Evolutionary conservation across 2,888 invertebrate genomes (phyloP).

Genomic region (Bombylius major): DNA sequence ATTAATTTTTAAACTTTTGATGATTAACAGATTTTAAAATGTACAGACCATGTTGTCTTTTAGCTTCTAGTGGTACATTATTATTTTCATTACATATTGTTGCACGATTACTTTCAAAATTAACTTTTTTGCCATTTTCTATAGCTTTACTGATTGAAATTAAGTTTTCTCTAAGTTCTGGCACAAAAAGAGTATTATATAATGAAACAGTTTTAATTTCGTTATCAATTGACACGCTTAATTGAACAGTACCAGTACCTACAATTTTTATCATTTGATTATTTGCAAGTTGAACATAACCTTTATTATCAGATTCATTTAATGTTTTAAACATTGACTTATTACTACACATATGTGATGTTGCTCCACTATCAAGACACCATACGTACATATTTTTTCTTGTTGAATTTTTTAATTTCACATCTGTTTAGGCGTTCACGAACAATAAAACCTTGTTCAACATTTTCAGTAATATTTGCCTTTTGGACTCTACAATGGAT

Average conservation of each 20-base stretch:
- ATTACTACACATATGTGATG: not conserved
- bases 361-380: not conserved
- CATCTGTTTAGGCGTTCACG: no score
- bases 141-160: not conserved
- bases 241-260: not conserved
- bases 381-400: not conserved
- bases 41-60: no score
- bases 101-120: not conserved
- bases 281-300: not conserved
- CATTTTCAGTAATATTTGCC: no score
- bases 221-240: not conserved
- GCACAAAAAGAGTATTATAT: not conserved
- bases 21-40: not conserved
- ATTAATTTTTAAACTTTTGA: no score
- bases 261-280: not conserved
- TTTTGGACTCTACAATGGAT: not conserved
- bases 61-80: no score
- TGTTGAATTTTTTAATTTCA: not conserved
- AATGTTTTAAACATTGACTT: not conserved
- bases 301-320: not conserved
- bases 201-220: not conserved
- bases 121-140: not conserved
- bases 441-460: no score
- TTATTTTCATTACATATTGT: not conserved
- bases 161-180: not conserved